Evolutionary conservation across 2,888 invertebrate species (phyloP).

Genomic region (Anagyrus pseudococci): DNA sequence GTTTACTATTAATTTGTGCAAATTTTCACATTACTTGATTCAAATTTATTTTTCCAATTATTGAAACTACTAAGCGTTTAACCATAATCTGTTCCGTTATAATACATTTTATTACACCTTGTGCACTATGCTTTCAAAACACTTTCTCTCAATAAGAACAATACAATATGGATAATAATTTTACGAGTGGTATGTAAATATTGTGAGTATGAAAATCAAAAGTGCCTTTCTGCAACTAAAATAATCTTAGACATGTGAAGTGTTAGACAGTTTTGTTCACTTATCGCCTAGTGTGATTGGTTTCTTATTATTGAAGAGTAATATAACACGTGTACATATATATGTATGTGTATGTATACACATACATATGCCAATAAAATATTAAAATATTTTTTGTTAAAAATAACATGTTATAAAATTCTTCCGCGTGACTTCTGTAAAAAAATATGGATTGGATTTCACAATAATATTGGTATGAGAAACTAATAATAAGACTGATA

Average conservation of each 20-base stretch:
- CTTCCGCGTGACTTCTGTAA: conserved; percentile 21
- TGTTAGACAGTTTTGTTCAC: not conserved
- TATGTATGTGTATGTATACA: too few species aligned
- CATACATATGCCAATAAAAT: too few species aligned
- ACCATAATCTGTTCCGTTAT: conserved; percentile 16
- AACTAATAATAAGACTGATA: conserved; percentile 32
- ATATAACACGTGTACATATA: too few species aligned
- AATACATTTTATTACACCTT: conserved; percentile 21
- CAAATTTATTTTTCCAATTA: not conserved
- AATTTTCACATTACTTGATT: too few species aligned
- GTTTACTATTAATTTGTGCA: not conserved
- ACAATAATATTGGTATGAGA: conserved; percentile 3
- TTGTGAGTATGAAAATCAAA: conserved; percentile 40
- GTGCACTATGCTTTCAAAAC: conserved; percentile 32
- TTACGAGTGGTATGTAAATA: conserved; percentile 37
- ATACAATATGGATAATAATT: conserved; percentile 27
- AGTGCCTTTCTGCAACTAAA: conserved; percentile 41
- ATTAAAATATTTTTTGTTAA: conserved; percentile 11
- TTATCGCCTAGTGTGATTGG: not conserved
- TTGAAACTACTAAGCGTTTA: not conserved
- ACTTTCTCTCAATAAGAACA: conserved; percentile 26
- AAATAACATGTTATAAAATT: conserved; percentile 9
- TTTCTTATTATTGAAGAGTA: not conserved
- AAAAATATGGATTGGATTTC: conserved; percentile 7
- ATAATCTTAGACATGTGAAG: not conserved